phyloP scores from a whole-genome alignment of 1,140 invertebrate genomes.

The Cotesia vestalis region DNA sequence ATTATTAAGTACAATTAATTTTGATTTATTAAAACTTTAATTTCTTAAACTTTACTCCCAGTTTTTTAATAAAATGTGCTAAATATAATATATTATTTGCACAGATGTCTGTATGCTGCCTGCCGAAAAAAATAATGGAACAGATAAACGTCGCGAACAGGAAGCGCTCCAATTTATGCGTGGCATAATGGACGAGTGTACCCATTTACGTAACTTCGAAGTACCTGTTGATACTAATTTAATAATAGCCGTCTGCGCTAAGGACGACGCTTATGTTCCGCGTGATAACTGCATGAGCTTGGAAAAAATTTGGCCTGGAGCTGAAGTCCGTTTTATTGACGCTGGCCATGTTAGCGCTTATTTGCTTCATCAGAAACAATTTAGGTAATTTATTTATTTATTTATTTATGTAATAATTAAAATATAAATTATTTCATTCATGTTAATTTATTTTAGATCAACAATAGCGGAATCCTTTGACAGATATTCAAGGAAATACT shows the following conservation, averaged over 20 bases:
- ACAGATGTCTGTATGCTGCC: conserved; percentile 58
- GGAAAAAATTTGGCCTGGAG: conserved; percentile 91
- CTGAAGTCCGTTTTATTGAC: conserved; percentile 86
- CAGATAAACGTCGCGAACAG: conserved; percentile 66
- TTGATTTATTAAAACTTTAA: too few species aligned
- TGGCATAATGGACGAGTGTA: conserved; percentile 98
- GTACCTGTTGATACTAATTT: conserved; percentile 84
- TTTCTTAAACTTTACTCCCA: too few species aligned
- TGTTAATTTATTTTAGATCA: not conserved
- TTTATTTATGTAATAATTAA: not conserved
- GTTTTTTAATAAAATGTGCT: not conserved
- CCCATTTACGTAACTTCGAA: conserved; percentile 93
- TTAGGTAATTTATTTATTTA: conserved; percentile 72
- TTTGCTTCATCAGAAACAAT: conserved; percentile 84
- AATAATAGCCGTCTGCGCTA: conserved; percentile 86
- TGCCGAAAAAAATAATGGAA: conserved; percentile 53
- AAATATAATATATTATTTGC: too few species aligned
- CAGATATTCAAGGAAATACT: conserved; percentile 9
- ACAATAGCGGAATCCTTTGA: conserved; percentile 20
- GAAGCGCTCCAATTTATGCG: conserved; percentile 94
- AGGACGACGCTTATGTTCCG: conserved; percentile 93
- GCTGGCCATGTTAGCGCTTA: conserved; percentile 92
- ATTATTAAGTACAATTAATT: not conserved
- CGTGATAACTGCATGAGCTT: conserved; percentile 82
- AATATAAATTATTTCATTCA: not conserved